Percentiles rank a stretch among this genome's conserved stretches.
These are phyloP conservation scores for Huso huso DNA, from an alignment of 2,797 vertebrate species.

Conservation along the genomic window DNA sequence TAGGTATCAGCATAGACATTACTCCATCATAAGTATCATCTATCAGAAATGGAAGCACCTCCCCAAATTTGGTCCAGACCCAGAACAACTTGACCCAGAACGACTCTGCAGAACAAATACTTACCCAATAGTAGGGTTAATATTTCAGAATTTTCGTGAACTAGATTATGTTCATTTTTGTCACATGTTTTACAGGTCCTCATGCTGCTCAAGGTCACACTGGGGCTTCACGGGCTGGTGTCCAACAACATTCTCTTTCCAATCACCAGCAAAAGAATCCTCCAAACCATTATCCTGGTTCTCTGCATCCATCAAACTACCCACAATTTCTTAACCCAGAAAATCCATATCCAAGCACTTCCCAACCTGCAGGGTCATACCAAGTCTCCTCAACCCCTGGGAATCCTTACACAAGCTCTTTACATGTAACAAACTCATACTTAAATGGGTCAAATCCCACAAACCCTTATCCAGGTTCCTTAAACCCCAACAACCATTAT, in stretches of 20 bases:
- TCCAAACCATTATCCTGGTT: slow-evolving; percentile 56
- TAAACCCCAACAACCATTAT: slow-evolving; percentile 65
- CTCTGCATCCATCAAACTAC: slow-evolving; percentile 62
- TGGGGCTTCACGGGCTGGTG: slow-evolving; percentile 42
- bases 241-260: slow-evolving; percentile 47
- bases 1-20: too few species aligned
- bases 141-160: too few species aligned
- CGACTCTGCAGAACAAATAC: too few species aligned
- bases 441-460: slow-evolving; percentile 73
- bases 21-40: too few species aligned
- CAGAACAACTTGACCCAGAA: too few species aligned
- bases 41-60: too few species aligned
- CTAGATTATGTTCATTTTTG: neutral
- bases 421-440: slow-evolving; percentile 70
- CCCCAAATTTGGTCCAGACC: too few species aligned
- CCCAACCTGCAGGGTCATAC: slow-evolving; percentile 62
- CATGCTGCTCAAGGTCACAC: slow-evolving; percentile 38
- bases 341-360: slow-evolving; percentile 67
- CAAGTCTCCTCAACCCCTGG: slow-evolving; percentile 58
- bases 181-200: slow-evolving; percentile 30
- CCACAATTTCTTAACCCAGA: slow-evolving; percentile 63
- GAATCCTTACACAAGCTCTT: slow-evolving; percentile 64
- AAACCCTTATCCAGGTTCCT: slow-evolving; percentile 57
- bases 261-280: slow-evolving; percentile 57
- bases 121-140: too few species aligned